Evolutionary conservation across 2,797 vertebrate species (phyloP).

Genomic region (Artibeus lituratus): DNA sequence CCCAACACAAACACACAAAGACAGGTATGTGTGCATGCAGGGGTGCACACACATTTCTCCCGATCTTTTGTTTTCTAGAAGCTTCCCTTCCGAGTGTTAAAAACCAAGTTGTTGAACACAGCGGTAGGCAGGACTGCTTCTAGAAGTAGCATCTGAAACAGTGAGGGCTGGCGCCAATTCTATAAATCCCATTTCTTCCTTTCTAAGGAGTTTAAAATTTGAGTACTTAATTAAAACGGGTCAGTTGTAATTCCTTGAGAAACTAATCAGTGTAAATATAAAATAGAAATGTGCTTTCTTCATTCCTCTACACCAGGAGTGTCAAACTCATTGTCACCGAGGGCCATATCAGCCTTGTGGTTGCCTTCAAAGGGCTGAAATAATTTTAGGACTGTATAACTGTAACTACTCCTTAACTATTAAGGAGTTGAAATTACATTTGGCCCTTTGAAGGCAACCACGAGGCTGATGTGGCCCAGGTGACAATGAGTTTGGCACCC

Average conservation of each 20-base stretch:
- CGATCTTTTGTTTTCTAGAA: neutral
- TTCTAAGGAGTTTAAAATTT: neutral
- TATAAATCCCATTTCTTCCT: neutral
- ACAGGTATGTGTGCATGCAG: rapidly evolving
- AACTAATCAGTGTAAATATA: neutral
- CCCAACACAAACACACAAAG: neutral
- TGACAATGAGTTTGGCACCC: too few relatives aligned
- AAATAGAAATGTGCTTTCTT: neutral
- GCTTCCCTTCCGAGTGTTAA: neutral
- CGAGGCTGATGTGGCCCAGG: too few relatives aligned
- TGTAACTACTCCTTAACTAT: too few relatives aligned
- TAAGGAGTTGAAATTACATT: too few relatives aligned
- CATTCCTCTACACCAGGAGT: neutral
- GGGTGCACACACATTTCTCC: neutral
- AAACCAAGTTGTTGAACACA: neutral
- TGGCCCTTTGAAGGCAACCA: too few relatives aligned
- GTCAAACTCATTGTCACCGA: too few relatives aligned
- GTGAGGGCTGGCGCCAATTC: neutral
- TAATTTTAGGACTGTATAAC: too few relatives aligned
- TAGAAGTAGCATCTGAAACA: neutral
- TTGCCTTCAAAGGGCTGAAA: too few relatives aligned
- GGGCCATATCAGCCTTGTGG: too few relatives aligned
- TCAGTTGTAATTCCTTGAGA: neutral
- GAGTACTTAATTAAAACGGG: neutral
- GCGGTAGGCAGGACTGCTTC: neutral